Evolutionary conservation across 2,797 vertebrate genomes (phyloP), one percentile per base, ranked within the genome.

Genomic region (Oophaga sylvatica): DNA sequence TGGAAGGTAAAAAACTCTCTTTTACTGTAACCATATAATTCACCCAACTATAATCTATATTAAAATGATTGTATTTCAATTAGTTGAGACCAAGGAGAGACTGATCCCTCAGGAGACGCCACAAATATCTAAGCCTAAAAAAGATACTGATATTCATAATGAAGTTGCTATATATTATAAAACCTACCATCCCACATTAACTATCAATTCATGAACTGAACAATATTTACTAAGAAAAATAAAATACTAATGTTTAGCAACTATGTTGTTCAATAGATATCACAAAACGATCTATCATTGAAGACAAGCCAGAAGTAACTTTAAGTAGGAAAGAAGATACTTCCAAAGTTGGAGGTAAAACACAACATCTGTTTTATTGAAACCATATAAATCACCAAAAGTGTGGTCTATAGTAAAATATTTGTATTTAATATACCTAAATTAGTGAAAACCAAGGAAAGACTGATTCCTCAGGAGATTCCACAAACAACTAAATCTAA

Each of bases 321-420:
- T 57, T 90, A 82, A 93, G 92, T 83, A 92, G 92, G 89, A 92
- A 91, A 86, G 90, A 86, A 0, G 90, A 93, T 87, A 90, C 91
- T 87, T 90, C 91, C 75, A 91, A 91, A 26, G 41, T 90, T 0
- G 0, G 94, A 90, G 92, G 87, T 93, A 89, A 57, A 83, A 31
- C 22, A 26, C 35, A 17, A 53, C 45, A 13, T 48, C 5, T 10
- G 53, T 82, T 31, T 84, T 35, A 59, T 20, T n/a, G 31, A 41
- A 20, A 60, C 81, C 20, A n/a, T 41, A 19, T 35, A 6, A 71
- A 19, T 41, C 16, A 17, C 0, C 31, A 17, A 68, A 35, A 41
- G 1, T 8, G 35, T 19, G 17, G 5, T 41, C 15, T 56, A 29
- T 57, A 26, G 35, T 16, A 81, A 26, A 35, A 17, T 17, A 71